Percentiles rank a stretch among this genome's conserved stretches.
Evolutionary conservation across 2,888 invertebrate genomes (phyloP).

Genomic region (Stenoptilia bipunctidactyla): DNA sequence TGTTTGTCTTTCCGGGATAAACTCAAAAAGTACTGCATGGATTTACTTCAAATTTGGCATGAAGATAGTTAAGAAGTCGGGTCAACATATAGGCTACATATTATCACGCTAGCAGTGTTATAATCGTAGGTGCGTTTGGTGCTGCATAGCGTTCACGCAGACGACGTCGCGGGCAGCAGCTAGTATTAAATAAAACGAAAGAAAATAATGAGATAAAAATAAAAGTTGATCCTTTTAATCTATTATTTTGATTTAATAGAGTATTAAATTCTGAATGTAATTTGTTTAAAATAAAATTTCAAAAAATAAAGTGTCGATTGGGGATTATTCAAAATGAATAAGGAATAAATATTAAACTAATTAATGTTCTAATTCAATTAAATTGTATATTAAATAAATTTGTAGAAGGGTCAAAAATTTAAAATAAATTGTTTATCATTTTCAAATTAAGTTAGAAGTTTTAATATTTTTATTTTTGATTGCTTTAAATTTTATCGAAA

Average conservation of each 20-base stretch:
- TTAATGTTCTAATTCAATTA: constrained; percentile 73
- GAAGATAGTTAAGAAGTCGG: no score
- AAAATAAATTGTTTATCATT: constrained; percentile 79
- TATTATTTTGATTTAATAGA: constrained; percentile 50
- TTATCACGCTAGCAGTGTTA: no score
- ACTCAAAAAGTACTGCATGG: no score
- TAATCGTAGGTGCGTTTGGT: no score
- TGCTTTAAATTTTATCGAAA: constrained; percentile 27
- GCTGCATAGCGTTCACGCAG: no score
- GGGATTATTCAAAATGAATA: constrained; percentile 66
- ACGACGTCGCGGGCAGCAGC: no score
- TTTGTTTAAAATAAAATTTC: constrained; percentile 54
- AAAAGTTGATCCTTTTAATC: constrained; percentile 58
- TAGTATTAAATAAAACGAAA: constrained; percentile 75
- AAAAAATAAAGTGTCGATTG: constrained; percentile 58
- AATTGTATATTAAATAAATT: constrained; percentile 59
- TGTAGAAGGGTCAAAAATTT: constrained; percentile 75
- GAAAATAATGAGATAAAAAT: constrained; percentile 71
- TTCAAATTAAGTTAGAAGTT: constrained; percentile 52
- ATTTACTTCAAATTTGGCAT: no score
- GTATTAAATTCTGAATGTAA: constrained; percentile 72
- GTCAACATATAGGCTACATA: no score
- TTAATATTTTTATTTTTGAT: constrained; percentile 27
- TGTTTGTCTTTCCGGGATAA: no score
- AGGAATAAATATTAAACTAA: constrained; percentile 64